Evolutionary conservation across 2,113 vertebrate species (phyloP).

Genomic region (Cephalopterus ornatus): DNA sequence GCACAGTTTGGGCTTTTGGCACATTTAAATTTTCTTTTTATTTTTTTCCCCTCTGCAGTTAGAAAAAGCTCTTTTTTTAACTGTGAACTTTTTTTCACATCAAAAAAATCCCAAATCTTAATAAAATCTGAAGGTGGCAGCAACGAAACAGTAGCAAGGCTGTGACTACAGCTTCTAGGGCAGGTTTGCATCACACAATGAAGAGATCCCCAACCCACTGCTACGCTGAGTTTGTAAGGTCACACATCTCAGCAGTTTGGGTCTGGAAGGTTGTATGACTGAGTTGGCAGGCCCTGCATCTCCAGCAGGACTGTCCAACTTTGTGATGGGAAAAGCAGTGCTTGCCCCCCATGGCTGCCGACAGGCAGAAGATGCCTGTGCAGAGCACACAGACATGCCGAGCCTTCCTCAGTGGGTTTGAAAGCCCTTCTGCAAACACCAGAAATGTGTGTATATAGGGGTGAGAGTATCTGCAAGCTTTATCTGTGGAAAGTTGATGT

Average conservation of each 20-base stretch:
- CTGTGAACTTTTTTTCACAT: background rate
- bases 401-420: background rate
- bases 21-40: background rate
- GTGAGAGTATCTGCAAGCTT: background rate
- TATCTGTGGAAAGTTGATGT: background rate
- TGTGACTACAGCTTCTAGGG: background rate
- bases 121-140: constrained; percentile 54
- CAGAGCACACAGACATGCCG: background rate
- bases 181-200: background rate
- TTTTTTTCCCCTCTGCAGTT: background rate
- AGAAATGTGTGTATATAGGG: background rate
- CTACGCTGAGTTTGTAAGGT: background rate
- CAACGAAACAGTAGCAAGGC: background rate
- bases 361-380: background rate
- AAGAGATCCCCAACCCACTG: background rate
- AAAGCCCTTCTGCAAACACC: background rate
- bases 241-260: accelerated
- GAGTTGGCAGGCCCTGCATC: background rate
- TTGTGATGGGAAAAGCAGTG: accelerated
- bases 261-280: background rate
- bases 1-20: constrained; percentile 5
- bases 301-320: background rate
- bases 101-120: background rate
- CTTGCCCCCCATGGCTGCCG: background rate
- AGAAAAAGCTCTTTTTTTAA: constrained; percentile 11